phyloP scores from a whole-genome alignment of 2,888 invertebrate genomes.

The Acronicta alni region DNA sequence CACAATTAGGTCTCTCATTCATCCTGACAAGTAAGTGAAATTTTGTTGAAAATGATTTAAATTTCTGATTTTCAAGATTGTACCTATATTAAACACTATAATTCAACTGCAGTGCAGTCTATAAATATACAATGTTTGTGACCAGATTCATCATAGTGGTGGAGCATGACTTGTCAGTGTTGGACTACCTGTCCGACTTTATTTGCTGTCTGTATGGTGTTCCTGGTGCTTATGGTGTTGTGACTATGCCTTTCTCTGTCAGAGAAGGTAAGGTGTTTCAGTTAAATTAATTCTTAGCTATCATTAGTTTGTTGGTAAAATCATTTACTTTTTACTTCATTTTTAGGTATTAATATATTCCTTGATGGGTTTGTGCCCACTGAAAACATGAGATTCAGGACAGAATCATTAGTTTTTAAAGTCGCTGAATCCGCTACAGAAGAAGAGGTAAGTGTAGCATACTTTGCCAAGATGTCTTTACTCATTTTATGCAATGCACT shows the following conservation, averaged over 20 bases:
- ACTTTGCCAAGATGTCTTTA: not conserved
- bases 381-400: conserved; percentile 99
- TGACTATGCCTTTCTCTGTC: conserved; percentile 99
- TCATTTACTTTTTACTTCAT: not conserved
- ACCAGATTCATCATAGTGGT: conserved; percentile 98
- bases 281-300: too few species aligned
- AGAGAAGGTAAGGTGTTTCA: conserved; percentile 93
- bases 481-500: not conserved
- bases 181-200: conserved; percentile 99
- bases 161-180: conserved; percentile 99
- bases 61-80: not conserved
- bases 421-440: conserved; percentile 99
- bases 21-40: conserved; percentile 94
- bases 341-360: conserved; percentile 98
- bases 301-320: not conserved
- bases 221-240: conserved; percentile 99
- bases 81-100: not conserved
- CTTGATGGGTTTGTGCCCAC: conserved; percentile 99
- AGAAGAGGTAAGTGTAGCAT: conserved; percentile 92
- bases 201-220: conserved; percentile 99
- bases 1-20: conserved; percentile 97
- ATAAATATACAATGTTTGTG: conserved; percentile 30
- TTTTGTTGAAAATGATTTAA: not conserved
- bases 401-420: conserved; percentile 98
- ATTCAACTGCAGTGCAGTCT: too few species aligned